Evolutionary conservation across 2,888 invertebrate genomes (phyloP), one percentile per base, ranked within the genome.

Genomic region (Gasteruption jaculator): DNA sequence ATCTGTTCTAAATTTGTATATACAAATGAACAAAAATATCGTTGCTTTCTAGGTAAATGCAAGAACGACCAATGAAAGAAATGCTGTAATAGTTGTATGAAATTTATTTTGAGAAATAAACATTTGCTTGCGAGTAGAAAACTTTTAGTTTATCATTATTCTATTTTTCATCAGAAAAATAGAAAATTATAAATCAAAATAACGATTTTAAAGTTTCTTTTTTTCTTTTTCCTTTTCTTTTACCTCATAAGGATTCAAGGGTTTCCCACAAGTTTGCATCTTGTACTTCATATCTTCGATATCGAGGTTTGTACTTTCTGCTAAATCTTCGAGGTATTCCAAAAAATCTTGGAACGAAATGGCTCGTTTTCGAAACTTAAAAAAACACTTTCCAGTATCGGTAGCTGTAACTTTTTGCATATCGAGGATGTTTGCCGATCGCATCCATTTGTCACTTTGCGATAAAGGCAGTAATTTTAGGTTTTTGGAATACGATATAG

Each of bases 301-400:
- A 40, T 60, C 37, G 2, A 66, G 34, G 7, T 49, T 45, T 31
- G 54, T 58, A 0, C 42, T 32, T 1, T 42, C 30, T 0, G 61
- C 55, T 27, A 66, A 27, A 16, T 62, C 58, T 32, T 52, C 42
- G 15, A 65, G 35, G 25, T 54, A 65, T 1, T 20, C 19, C 10
- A 59, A 45, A 40, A 61, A 64, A 30, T 66, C 58, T 0, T 59
- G 49, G 29, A 52, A 63, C 3, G 50, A 44, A 7, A 65, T 40
- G 1, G 64, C 64, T 20, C 65, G 54, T 45, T 62, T 63, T 3
- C 57, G 57, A 45, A 63, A 65, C 44, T 65, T 61, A 22, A 65
- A 60, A 37, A 64, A 66, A 20, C 53, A 53, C 4, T 63, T 24
- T 15, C 63, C 64, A 2, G 60, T 62, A 12, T 64, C 60, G 0